Base-by-base conservation (phyloP, 2,113 vertebrate species). In the Odontesthes bonariensis region DNA sequence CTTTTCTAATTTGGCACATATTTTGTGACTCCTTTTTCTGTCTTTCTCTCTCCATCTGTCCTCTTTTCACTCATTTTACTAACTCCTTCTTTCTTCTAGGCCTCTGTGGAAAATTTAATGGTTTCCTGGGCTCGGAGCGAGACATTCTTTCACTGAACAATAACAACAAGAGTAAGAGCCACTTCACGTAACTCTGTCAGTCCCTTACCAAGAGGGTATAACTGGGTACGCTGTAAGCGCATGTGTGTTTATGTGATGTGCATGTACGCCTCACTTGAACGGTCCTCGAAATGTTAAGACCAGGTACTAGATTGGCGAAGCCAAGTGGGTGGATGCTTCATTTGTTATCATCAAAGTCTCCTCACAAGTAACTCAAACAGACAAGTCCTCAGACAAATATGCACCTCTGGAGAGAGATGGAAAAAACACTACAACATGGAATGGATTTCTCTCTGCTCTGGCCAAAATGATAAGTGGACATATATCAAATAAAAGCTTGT, bases 51-150 rank as follows among this genome's bases (percentile, higher is more conserved):
- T 81, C 85, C 79, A 79, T 89, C 72, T 91, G 85, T 82, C 79
- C 79, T 85, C 59, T 79, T 81, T 84, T 77, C 66, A 80, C 69
- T 86, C 53, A 73, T 66, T 85, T 89, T 65, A 59, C 84, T 85
- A 76, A 52, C 75, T 88, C 73, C 67, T 64, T 72, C 80, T 81
- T 86, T 86, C 88, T 89, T 65, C 54, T 57, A 74, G 70, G 69
- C 78, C 83, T 73, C 79, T 86, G 87, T 90, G 90, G 91, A 92
- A 92, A 92, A 87, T 91, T 62, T 90, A 91, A 92, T 93, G 88
- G 88, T 91, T 93, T 93, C 92, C 92, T 93, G 90, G 75, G 86
- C 88, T 89, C 81, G 81, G 87, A 86, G 85, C 47, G 56, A 89
- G 84, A 91, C 89, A 89, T 89, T 92, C 88, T 92, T 92, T 91